phyloP scores from a whole-genome alignment of 2,888 invertebrate genomes.

The Hemaris fuciformis region DNA sequence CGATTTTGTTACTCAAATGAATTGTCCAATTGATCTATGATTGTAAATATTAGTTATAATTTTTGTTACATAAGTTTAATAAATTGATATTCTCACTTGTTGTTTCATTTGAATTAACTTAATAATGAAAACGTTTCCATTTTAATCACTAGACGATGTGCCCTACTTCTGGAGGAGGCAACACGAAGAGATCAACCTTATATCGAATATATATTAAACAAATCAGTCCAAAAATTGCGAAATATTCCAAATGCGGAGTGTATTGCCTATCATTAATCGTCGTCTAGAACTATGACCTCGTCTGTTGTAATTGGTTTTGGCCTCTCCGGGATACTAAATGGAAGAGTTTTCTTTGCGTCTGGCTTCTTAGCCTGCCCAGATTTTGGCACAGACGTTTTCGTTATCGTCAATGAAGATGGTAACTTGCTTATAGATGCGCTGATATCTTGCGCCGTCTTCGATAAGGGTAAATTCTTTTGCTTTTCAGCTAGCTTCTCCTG shows the following conservation, averaged over 20 bases:
- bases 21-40: not conserved
- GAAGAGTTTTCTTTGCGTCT: constrained; percentile 57
- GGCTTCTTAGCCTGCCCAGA: constrained; percentile 47
- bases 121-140: not conserved
- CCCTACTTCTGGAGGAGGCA: not conserved
- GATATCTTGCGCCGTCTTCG: constrained; percentile 47
- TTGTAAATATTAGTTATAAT: constrained; percentile 27
- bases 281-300: constrained; percentile 74
- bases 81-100: not conserved
- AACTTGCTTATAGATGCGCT: constrained; percentile 69
- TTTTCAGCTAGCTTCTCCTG: constrained; percentile 86
- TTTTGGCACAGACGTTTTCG: constrained; percentile 62
- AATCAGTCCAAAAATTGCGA: no score
- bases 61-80: not conserved
- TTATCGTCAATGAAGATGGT: constrained; percentile 78
- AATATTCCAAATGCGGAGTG: no score
- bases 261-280: constrained; percentile 61
- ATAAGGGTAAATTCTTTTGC: constrained; percentile 74
- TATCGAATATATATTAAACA: no score
- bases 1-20: not conserved
- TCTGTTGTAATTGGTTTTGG: constrained; percentile 63
- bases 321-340: constrained; percentile 47
- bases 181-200: not conserved
- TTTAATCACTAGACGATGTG: no score
- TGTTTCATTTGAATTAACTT: not conserved